Evolutionary conservation across 2,113 vertebrate species (phyloP).

Genomic region (Aptenodytes forsteri): DNA sequence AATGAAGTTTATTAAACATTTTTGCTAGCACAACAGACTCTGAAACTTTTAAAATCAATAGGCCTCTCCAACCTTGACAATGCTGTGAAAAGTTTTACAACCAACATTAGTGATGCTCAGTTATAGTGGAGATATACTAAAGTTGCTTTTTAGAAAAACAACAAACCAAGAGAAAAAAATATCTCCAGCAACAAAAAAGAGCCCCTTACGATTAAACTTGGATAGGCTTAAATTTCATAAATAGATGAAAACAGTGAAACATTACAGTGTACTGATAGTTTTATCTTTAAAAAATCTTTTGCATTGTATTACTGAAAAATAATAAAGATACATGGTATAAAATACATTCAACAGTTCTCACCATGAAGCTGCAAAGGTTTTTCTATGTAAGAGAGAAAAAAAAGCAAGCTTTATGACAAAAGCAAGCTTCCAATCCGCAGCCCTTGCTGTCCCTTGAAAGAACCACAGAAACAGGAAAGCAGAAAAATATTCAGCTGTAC

Average conservation of each 20-base stretch:
- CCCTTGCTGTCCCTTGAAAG: background rate
- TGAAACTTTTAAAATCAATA: background rate
- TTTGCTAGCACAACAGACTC: background rate
- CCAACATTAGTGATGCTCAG: background rate
- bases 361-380: background rate
- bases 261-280: background rate
- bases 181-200: background rate
- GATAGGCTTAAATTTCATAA: background rate
- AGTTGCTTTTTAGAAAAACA: background rate
- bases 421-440: background rate
- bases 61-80: background rate
- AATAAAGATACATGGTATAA: background rate
- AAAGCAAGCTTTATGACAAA: background rate
- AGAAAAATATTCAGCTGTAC: background rate
- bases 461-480: background rate
- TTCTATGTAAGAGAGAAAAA: background rate
- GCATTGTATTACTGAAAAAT: background rate
- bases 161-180: background rate
- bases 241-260: background rate
- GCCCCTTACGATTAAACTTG: background rate
- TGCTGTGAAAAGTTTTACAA: background rate
- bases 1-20: background rate
- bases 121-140: fast-evolving
- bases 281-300: background rate
- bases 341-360: background rate